Evolutionary conservation across 2,888 invertebrate species (phyloP).

Genomic region (Noctua janthe): DNA sequence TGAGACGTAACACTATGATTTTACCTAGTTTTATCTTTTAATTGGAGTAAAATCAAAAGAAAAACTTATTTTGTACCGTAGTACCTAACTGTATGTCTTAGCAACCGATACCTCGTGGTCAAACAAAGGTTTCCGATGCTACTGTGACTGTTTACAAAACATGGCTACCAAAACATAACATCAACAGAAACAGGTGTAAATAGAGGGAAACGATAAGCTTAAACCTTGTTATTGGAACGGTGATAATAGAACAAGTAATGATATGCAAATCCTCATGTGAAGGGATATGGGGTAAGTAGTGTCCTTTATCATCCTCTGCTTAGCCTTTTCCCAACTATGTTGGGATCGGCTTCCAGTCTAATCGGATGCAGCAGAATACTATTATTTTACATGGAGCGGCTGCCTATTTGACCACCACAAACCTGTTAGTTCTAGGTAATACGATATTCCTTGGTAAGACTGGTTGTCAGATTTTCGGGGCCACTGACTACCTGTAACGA

Average conservation of each 20-base stretch:
- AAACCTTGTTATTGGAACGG: neutral
- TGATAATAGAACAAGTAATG: neutral
- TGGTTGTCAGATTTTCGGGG: too few relatives aligned
- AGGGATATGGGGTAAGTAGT: neutral
- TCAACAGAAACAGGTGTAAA: slow-evolving; percentile 27
- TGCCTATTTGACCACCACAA: too few relatives aligned
- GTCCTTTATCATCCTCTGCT: too few relatives aligned
- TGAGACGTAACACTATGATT: too few relatives aligned
- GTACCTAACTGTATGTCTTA: neutral
- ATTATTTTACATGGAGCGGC: too few relatives aligned
- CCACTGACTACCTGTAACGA: too few relatives aligned
- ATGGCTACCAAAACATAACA: slow-evolving; percentile 41
- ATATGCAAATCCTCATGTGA: neutral
- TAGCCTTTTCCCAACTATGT: too few relatives aligned
- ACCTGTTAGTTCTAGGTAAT: too few relatives aligned
- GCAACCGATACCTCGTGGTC: slow-evolving; percentile 21
- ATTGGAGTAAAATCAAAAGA: neutral
- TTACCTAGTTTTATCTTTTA: too few relatives aligned
- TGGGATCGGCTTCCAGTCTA: too few relatives aligned
- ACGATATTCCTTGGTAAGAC: too few relatives aligned
- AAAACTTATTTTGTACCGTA: neutral
- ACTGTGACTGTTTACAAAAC: slow-evolving; percentile 45
- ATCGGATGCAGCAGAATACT: too few relatives aligned
- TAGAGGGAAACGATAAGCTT: slow-evolving; percentile 18
- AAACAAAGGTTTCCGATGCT: slow-evolving; percentile 16